Evolutionary conservation across 2,888 invertebrate genomes (phyloP).

Genomic region (Adelphocoris suturalis): DNA sequence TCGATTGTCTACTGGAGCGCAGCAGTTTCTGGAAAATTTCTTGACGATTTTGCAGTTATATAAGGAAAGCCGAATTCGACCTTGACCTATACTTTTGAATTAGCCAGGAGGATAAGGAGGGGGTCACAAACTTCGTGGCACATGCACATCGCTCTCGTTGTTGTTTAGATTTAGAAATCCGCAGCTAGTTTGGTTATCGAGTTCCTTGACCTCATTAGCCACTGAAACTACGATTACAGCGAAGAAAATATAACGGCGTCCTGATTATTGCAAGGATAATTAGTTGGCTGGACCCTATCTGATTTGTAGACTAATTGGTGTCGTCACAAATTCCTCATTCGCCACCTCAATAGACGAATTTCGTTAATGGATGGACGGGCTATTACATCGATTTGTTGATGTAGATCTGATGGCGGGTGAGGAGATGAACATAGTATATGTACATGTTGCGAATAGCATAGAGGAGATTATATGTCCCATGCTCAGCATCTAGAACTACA

Average conservation of each 20-base stretch:
- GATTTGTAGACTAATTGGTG: neutral
- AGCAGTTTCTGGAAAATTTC: neutral
- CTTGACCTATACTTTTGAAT: neutral
- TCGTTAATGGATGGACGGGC: neutral
- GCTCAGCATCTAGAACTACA: no score
- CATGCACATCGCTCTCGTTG: neutral
- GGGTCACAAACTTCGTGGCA: neutral
- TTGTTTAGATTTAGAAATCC: neutral
- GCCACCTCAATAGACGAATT: neutral
- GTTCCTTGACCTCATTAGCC: constrained; percentile 32
- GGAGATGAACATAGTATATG: no score
- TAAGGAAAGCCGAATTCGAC: neutral
- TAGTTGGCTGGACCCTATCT: neutral
- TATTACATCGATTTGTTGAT: no score
- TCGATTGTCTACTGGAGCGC: no score
- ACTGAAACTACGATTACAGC: neutral
- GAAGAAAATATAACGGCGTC: constrained; percentile 16
- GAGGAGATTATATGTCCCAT: no score
- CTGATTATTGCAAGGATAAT: neutral
- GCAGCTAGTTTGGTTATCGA: constrained; percentile 2
- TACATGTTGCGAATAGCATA: no score
- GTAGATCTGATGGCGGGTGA: no score
- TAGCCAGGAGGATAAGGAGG: neutral
- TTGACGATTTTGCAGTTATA: neutral
- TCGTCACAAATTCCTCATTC: constrained; percentile 22